These are phyloP conservation scores for Macrotus californicus DNA, from an alignment of 2,113 vertebrate genomes.

Conservation along the genomic window DNA sequence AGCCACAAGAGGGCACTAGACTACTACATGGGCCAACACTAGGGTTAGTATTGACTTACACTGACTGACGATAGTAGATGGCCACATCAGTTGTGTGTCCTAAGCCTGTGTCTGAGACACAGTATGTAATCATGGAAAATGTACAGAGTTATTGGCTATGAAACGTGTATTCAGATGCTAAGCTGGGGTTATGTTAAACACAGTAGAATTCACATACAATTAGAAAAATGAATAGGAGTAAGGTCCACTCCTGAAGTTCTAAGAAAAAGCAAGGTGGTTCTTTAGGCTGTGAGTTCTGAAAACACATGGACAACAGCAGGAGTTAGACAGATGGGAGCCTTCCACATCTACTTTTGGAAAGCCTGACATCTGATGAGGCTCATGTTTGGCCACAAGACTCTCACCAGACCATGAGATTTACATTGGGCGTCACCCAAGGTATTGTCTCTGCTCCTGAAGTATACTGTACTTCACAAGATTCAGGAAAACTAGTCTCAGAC, in stretches of 20 bases:
- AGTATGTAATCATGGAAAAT: not conserved
- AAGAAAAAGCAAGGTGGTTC: conserved; percentile 8
- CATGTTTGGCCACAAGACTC: not conserved
- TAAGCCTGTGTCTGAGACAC: not conserved
- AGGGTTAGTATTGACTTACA: not conserved
- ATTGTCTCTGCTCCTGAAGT: conserved; percentile 13
- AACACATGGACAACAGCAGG: not conserved
- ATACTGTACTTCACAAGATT: not conserved
- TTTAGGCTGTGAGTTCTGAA: conserved; percentile 3
- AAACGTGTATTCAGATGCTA: conserved; percentile 24
- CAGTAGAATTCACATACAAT: not conserved
- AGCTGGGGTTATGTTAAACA: not conserved
- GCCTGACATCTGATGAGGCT: not conserved
- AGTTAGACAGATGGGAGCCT: conserved; percentile 22
- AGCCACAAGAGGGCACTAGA: conserved; percentile 75
- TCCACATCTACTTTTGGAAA: conserved; percentile 25
- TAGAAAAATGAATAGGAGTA: not conserved
- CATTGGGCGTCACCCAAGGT: not conserved
- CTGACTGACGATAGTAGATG: not conserved
- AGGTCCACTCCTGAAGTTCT: not conserved
- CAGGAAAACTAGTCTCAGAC: not conserved
- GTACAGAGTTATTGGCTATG: not conserved
- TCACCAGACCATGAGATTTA: not conserved
- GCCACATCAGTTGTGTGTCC: not conserved
- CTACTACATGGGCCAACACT: conserved; percentile 59